Evolutionary conservation across 2,888 invertebrate genomes (phyloP).

Genomic region (Hydraecia micacea): DNA sequence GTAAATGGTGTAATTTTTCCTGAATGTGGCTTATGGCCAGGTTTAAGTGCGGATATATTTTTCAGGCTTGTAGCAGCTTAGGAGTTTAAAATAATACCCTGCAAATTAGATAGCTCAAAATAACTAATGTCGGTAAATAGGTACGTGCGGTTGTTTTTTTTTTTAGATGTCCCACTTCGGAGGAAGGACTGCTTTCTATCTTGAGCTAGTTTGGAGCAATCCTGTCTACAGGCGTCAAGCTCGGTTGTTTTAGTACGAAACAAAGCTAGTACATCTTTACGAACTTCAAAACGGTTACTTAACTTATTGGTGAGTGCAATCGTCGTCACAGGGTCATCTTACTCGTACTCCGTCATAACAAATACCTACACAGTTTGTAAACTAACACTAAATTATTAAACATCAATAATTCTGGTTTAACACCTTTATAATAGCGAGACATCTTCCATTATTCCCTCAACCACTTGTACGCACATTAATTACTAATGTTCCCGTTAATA

Average conservation of each 20-base stretch:
- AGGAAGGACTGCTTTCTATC: neutral
- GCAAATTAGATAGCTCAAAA: neutral
- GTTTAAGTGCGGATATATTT: conserved; percentile 28
- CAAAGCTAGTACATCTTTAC: too few species aligned
- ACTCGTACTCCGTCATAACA: neutral
- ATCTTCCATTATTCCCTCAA: conserved; percentile 11
- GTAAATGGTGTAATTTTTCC: conserved; percentile 31
- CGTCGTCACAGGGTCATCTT: neutral
- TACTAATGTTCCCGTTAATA: conserved; percentile 16
- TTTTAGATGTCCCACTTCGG: too few species aligned
- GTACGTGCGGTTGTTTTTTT: neutral
- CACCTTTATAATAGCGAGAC: neutral
- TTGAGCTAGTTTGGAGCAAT: neutral
- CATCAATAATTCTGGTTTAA: conserved; percentile 18
- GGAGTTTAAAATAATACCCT: conserved; percentile 2
- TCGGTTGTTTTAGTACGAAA: neutral
- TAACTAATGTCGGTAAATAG: neutral
- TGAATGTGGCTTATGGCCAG: conserved; percentile 26
- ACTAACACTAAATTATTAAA: conserved; percentile 7
- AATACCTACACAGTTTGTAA: neutral
- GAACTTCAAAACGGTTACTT: too few species aligned
- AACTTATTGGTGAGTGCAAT: neutral
- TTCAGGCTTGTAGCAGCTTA: neutral
- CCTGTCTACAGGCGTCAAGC: neutral
- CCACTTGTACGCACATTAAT: conserved; percentile 13